Conservation (phyloP, 2,888 invertebrate species). For the Hydropsyche betteni region DNA sequence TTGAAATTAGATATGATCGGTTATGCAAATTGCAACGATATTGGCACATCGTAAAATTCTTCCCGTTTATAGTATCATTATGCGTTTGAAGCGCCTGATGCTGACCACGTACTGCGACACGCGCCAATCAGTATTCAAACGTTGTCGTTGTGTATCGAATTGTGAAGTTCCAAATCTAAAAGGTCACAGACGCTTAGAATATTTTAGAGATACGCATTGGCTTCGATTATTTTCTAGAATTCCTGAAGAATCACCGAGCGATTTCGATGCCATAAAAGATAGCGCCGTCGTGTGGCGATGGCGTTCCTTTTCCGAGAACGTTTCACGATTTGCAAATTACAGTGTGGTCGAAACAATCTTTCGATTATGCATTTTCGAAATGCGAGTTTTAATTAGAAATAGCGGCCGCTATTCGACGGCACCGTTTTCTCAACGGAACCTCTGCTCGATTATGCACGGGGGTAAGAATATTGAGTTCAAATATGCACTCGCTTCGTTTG, state of each 20-base stretch:
- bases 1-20: slow-evolving; percentile 2
- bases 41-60: background rate
- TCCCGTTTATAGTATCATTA: background rate
- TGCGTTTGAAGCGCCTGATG: background rate
- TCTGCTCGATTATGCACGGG: slow-evolving; percentile 12
- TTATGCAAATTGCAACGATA: background rate
- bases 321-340: background rate
- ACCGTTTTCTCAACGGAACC: slow-evolving; percentile 10
- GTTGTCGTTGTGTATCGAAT: background rate
- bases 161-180: background rate
- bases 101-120: background rate
- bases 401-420: background rate
- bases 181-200: slow-evolving; percentile 9
- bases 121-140: background rate
- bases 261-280: background rate
- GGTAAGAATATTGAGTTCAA: slow-evolving; percentile 25
- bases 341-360: too few relatives aligned
- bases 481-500: slow-evolving; percentile 11
- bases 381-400: slow-evolving; percentile 7
- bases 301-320: background rate
- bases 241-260: background rate
- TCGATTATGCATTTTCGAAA: background rate
- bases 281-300: background rate
- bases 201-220: background rate
- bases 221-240: background rate